Evolutionary conservation across 1,140 invertebrate genomes (phyloP).

Genomic region (Goniozus legneri): DNA sequence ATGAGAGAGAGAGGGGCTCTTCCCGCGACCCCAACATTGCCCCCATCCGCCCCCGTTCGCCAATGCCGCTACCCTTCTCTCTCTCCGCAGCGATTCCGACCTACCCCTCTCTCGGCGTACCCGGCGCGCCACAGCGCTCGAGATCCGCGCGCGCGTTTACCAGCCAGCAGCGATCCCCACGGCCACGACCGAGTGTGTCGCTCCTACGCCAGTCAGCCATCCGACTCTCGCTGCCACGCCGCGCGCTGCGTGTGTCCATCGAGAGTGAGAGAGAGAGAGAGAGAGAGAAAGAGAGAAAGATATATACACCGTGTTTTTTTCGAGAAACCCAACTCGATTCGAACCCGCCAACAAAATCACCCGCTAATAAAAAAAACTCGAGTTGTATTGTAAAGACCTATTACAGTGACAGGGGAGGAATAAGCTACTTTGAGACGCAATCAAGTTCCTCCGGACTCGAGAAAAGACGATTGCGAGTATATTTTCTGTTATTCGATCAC

Average conservation of each 20-base stretch:
- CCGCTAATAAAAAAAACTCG: too few relatives aligned
- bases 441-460: too few relatives aligned
- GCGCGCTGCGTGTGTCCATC: slow-evolving; percentile 39
- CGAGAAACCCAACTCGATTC: too few relatives aligned
- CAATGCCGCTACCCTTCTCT: slow-evolving; percentile 24
- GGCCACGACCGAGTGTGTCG: slow-evolving; percentile 35
- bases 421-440: background rate
- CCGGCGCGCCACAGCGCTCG: slow-evolving; percentile 12
- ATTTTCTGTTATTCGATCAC: too few relatives aligned
- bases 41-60: too few relatives aligned
- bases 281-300: background rate
- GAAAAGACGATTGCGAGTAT: too few relatives aligned
- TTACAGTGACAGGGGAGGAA: background rate
- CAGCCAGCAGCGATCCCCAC: slow-evolving; percentile 37
- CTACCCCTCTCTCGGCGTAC: slow-evolving; percentile 23
- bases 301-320: too few relatives aligned
- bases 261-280: slow-evolving; percentile 4
- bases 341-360: too few relatives aligned
- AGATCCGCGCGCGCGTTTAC: slow-evolving; percentile 28
- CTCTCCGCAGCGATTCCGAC: slow-evolving; percentile 25
- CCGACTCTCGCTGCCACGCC: slow-evolving; percentile 47
- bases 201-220: slow-evolving; percentile 46
- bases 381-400: too few relatives aligned
- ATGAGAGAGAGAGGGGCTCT: slow-evolving; percentile 1
- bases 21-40: slow-evolving; percentile 10